Base-by-base conservation (phyloP, 2,113 vertebrate genomes). In the Chlamydotis undulata region DNA sequence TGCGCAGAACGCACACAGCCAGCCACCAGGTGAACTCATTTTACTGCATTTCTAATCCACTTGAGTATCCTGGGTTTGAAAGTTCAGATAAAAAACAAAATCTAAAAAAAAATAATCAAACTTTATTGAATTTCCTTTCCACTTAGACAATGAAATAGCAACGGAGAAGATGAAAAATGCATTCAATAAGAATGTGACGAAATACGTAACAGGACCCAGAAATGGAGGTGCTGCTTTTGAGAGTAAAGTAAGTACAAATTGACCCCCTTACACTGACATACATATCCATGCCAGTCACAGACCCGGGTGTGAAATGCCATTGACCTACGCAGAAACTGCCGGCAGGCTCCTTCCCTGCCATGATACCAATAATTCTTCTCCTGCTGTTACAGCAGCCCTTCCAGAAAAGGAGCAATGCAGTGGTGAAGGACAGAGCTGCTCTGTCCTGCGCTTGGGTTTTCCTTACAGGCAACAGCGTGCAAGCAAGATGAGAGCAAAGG, bases 71-170 rank as follows among this genome's bases (percentile, higher is more conserved):
- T 24, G 37, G 50, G 67, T 90, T 90, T 85, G 55, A 96, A 90
- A 96, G 87, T 85, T 90, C 93, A 96, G 78, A 47, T 67, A 87
- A 91, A 91, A 91, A 93, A 91, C 59, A 75, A 94, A 87, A 91
- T 83, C 33, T 50, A 22, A 70, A 22, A 24, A 65, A 87, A 65
- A 70, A 35, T 73, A 23, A 87, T 37, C 49, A 87, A 93, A 84
- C 24, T n/a, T 84, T 73, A 87, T 55, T 94, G 82, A 91, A 83
- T 93, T 96, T 95, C 78, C 49, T 82, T 84, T 87, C 67, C 41
- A 89, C 78, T 93, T 89, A 85, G 78, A 93, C 91, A 95, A 82
- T 69, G 57, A 94, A 91, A 90, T 17, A 65, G 24, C 67, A 65
- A 73, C 0, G 0, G 43, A 89, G 67, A 88, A 69, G 76, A 83